Conservation (phyloP, 2,797 vertebrate genomes). For the Gallinago nigripennis region DNA sequence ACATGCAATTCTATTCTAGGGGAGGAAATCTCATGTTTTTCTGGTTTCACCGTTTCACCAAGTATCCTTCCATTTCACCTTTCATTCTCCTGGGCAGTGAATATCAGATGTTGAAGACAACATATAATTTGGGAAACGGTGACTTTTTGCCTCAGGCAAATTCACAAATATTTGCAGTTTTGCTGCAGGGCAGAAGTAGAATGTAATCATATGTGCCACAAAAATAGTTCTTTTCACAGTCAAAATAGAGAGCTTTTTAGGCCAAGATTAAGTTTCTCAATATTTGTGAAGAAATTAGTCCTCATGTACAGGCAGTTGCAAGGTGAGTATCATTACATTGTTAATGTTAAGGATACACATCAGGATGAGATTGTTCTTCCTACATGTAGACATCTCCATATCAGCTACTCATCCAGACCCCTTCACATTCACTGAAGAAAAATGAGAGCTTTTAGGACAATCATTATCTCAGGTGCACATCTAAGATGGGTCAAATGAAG, state of each 20-base stretch:
- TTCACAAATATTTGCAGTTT: slow-evolving; percentile 50
- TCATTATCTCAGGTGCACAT: fast-evolving
- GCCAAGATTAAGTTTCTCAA: neutral
- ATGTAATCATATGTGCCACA: slow-evolving; percentile 41
- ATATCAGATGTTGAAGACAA: slow-evolving; percentile 56
- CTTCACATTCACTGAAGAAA: neutral
- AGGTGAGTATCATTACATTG: neutral
- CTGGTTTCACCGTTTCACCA: slow-evolving; percentile 12
- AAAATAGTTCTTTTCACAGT: neutral
- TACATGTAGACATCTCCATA: neutral
- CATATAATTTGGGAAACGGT: neutral
- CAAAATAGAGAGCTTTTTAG: neutral
- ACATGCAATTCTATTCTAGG: neutral
- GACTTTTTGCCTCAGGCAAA: slow-evolving; percentile 46
- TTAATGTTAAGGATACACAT: neutral
- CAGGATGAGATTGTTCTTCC: neutral
- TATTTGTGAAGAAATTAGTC: slow-evolving; percentile 15
- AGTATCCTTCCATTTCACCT: slow-evolving; percentile 33
- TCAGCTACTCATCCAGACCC: neutral
- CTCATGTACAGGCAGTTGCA: neutral
- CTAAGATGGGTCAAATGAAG: neutral
- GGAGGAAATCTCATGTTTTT: neutral
- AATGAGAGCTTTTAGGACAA: neutral
- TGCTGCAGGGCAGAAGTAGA: slow-evolving; percentile 51
- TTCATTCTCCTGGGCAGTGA: slow-evolving; percentile 28